Evolutionary conservation across 2,797 vertebrate genomes (phyloP).

Genomic region (Danio albolineatus): DNA sequence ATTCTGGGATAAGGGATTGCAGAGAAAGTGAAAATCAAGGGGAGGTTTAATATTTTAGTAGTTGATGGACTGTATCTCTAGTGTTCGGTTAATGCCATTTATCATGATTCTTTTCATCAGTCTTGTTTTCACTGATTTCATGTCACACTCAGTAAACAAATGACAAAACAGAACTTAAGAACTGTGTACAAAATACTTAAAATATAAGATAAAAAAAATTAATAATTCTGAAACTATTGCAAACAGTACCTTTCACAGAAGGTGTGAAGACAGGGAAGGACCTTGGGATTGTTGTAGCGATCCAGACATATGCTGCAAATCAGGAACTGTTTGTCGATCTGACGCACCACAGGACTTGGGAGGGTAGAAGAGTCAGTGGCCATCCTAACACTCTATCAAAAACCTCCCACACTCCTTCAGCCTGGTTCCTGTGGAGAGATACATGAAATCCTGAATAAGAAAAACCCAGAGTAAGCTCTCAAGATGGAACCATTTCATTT

Average conservation of each 20-base stretch:
- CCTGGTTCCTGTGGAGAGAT: conserved; percentile 79
- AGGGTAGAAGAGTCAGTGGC: conserved; percentile 94
- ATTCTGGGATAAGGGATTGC: too few species aligned
- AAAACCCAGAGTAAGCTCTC: not conserved
- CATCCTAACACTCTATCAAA: conserved; percentile 94
- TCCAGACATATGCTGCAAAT: conserved; percentile 99
- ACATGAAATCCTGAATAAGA: not conserved
- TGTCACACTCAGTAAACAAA: too few species aligned
- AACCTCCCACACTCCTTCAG: conserved; percentile 82
- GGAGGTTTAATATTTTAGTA: too few species aligned
- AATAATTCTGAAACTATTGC: too few species aligned
- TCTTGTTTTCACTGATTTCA: too few species aligned
- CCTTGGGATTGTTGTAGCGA: conserved; percentile 98
- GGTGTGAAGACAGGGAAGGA: conserved; percentile 97
- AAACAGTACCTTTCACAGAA: conserved; percentile 94
- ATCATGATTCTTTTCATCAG: too few species aligned
- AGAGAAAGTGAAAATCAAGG: too few species aligned
- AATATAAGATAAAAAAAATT: not conserved
- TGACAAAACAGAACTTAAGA: too few species aligned
- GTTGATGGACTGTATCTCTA: too few species aligned
- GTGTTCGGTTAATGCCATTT: too few species aligned
- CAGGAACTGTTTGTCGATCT: conserved; percentile 99
- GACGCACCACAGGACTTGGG: conserved; percentile 96
- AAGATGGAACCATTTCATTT: not conserved
- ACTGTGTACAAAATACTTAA: too few species aligned